Conservation (phyloP, 2,888 invertebrate species). For the Emmelina monodactyla region DNA sequence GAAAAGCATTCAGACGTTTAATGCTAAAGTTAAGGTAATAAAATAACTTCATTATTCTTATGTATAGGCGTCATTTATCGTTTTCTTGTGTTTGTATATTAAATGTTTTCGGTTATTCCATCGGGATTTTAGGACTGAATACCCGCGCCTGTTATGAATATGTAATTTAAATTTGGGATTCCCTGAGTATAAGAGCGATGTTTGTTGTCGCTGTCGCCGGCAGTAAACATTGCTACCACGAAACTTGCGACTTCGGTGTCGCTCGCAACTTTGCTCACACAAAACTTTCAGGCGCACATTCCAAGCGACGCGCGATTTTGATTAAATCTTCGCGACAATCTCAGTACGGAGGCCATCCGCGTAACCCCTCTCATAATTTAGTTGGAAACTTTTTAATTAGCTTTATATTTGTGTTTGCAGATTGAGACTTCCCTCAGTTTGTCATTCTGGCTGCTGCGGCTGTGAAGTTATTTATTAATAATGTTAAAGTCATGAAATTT, state of each 20-base stretch:
- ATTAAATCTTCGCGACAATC: constrained; percentile 57
- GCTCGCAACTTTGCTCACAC: constrained; percentile 14
- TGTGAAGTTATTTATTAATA: constrained; percentile 56
- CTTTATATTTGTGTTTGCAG: constrained; percentile 67
- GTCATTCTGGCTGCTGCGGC: constrained; percentile 52
- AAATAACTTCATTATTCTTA: no score
- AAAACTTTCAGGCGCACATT: constrained; percentile 27
- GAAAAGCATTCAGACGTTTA: no score
- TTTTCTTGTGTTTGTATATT: no score
- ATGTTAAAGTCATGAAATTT: constrained; percentile 25
- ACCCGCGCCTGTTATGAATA: constrained; percentile 59
- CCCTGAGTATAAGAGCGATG: constrained; percentile 55
- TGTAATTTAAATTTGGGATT: constrained; percentile 62
- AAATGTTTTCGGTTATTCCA: no score
- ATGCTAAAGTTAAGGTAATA: no score
- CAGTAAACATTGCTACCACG: constrained; percentile 49
- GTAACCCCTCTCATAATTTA: constrained; percentile 65
- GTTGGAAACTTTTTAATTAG: constrained; percentile 67
- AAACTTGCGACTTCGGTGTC: constrained; percentile 24
- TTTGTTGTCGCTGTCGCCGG: constrained; percentile 52
- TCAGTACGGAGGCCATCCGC: constrained; percentile 55
- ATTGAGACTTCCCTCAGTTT: constrained; percentile 60
- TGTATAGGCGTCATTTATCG: no score
- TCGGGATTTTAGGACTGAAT: constrained; percentile 47
- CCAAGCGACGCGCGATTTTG: constrained; percentile 42